phyloP scores from a whole-genome alignment of 1,140 invertebrate species.

The Hylaeus anthracinus region DNA sequence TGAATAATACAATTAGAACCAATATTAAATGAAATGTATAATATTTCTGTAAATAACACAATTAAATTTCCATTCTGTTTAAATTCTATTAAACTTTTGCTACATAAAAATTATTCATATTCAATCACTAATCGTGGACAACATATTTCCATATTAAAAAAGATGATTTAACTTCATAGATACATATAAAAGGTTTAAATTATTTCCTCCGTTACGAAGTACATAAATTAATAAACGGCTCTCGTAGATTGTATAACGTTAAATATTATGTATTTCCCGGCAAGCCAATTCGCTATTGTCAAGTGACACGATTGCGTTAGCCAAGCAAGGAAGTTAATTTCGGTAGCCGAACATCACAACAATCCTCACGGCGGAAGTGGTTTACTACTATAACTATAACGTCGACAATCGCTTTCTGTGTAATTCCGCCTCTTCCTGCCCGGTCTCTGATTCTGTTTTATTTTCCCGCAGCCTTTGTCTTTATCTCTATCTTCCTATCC shows the following conservation, averaged over 20 bases:
- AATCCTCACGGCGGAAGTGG: slow-evolving; percentile 37
- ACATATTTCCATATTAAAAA: too few relatives aligned
- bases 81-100: too few relatives aligned
- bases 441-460: slow-evolving; percentile 26
- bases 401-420: slow-evolving; percentile 34
- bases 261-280: neutral
- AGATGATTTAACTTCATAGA: too few relatives aligned
- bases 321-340: slow-evolving; percentile 6
- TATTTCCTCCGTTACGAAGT: too few relatives aligned
- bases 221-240: too few relatives aligned
- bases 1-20: too few relatives aligned
- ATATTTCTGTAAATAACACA: too few relatives aligned
- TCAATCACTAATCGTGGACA: too few relatives aligned
- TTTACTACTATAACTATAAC: slow-evolving; percentile 28
- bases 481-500: slow-evolving; percentile 31
- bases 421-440: slow-evolving; percentile 37
- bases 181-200: too few relatives aligned
- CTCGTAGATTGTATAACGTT: neutral
- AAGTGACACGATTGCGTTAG: neutral
- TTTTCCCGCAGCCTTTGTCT: slow-evolving; percentile 35
- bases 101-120: too few relatives aligned
- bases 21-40: too few relatives aligned
- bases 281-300: neutral
- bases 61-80: too few relatives aligned
- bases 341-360: neutral